Percentiles rank a stretch among this genome's conserved stretches.
Evolutionary conservation across 2,888 invertebrate species (phyloP).

Genomic region (Diaperis boleti): DNA sequence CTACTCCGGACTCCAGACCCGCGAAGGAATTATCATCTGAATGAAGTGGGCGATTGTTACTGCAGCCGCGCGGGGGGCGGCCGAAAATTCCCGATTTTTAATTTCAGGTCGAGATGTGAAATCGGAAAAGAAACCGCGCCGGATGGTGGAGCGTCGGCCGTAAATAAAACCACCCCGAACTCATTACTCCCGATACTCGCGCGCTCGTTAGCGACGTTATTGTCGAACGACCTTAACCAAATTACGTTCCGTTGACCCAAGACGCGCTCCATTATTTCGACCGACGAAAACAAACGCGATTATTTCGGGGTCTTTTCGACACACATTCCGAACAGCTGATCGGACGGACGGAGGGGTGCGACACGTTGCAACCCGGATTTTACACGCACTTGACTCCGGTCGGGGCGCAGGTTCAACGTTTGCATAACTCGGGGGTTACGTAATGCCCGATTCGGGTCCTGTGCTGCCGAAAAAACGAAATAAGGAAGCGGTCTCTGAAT

Average conservation of each 20-base stretch:
- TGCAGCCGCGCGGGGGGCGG: no score
- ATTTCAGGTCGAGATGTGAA: no score
- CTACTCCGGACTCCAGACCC: conserved; percentile 46
- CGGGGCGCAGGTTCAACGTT: conserved; percentile 55
- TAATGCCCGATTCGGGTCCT: conserved; percentile 45
- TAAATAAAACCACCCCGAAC: background rate
- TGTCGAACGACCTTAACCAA: conserved; percentile 41
- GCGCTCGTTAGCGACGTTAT: conserved; percentile 37
- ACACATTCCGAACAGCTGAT: conserved; percentile 67
- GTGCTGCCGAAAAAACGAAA: background rate
- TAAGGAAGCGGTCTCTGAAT: background rate
- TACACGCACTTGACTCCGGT: conserved; percentile 72
- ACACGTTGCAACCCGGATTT: conserved; percentile 68
- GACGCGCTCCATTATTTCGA: conserved; percentile 17
- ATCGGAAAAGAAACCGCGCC: conserved; percentile 13
- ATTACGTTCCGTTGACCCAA: conserved; percentile 43
- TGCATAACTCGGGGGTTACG: conserved; percentile 58
- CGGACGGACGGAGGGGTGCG: conserved; percentile 58
- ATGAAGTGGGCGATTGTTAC: conserved; percentile 30
- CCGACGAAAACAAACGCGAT: conserved; percentile 49
- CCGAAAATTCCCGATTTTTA: no score
- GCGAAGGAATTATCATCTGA: conserved; percentile 44
- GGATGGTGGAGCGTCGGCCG: conserved; percentile 33
- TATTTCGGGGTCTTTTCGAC: no score
- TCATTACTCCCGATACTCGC: conserved; percentile 3